Base-by-base conservation (phyloP, 2,888 invertebrate genomes). In the Campoletis raptor region DNA sequence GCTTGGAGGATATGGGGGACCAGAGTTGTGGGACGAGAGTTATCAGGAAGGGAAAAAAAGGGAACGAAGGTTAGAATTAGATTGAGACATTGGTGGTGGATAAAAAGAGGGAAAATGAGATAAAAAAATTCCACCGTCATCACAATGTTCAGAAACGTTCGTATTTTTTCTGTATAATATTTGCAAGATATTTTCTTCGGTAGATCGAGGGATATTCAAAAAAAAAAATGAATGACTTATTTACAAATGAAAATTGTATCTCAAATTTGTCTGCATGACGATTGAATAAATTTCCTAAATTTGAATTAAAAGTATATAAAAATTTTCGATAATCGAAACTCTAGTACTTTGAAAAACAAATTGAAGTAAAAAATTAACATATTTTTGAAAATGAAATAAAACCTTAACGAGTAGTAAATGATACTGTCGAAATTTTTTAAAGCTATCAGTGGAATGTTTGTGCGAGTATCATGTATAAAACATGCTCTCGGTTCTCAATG, bases 401-500 rank as follows among this genome's bases (percentile, higher is more conserved):
- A 61, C 5, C 6, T 30, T 1, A 7, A 8, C 30, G 15, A 61
- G 61, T 30, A 5, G 30, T 15, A 12, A 61, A 30, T 15, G 30
- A 30, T 30, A 30, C 61, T 61, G 61, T 61, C 61, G 30, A 30
- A 61, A 30, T 15, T 0, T 5, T 30, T 61, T 3, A 24, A 15
- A 30, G 61, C 5, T 61, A 61, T 30, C 15, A 1, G 61, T 9
- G 61, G 61, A 61, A 61, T 61, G 61, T 15, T 61, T 30, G 61
- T 12, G 30, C 30, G 61, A 61, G 61, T 15, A 61, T 30, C 70
- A 6, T 48, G 18, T 37, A 36, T 73, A 37, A 24, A 73, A 54
- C 54, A 54, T 21, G 73, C 37, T 73, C 70, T 30, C 30, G 12
- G 45, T 21, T 70, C 64, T 83, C 70, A 77, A 83, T 40, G 78